These are phyloP conservation scores for Drosophila pectinifera DNA, from an alignment of 1,140 invertebrate genomes.

Conservation along the genomic window DNA sequence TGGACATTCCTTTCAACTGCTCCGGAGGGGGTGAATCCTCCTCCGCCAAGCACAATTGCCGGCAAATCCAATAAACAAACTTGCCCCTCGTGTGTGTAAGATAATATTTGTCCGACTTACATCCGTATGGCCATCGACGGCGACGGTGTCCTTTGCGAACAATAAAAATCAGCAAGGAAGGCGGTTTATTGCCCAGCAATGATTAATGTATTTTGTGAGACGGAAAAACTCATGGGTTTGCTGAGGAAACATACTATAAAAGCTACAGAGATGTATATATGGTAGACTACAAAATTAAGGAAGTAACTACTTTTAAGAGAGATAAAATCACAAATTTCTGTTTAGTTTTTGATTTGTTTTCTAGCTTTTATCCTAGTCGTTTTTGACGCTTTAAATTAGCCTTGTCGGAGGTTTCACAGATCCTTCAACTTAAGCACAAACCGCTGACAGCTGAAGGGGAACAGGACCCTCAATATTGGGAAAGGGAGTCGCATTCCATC, in stretches of 20 bases:
- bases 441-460: conserved; percentile 64
- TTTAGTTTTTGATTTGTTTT: conserved; percentile 28
- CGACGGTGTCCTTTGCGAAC: conserved; percentile 1
- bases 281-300: too few species aligned
- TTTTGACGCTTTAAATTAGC: too few species aligned
- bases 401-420: conserved; percentile 6
- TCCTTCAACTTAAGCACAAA: not conserved
- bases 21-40: conserved; percentile 38
- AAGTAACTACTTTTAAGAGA: not conserved
- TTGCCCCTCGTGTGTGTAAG: conserved; percentile 53
- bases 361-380: conserved; percentile 42
- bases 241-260: not conserved
- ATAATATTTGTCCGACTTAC: conserved; percentile 66
- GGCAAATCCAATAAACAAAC: conserved; percentile 75
- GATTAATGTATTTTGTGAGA: conserved; percentile 59
- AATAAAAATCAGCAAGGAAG: conserved; percentile 60
- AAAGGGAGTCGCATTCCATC: conserved; percentile 4
- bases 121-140: not conserved
- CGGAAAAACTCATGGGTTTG: not conserved
- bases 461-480: not conserved
- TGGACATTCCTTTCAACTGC: conserved; percentile 68
- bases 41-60: conserved; percentile 47
- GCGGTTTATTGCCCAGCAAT: conserved; percentile 68
- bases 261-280: not conserved
- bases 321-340: too few species aligned